Evolutionary conservation across 2,113 vertebrate genomes (phyloP).

Genomic region (Rhadina sibilatrix): DNA sequence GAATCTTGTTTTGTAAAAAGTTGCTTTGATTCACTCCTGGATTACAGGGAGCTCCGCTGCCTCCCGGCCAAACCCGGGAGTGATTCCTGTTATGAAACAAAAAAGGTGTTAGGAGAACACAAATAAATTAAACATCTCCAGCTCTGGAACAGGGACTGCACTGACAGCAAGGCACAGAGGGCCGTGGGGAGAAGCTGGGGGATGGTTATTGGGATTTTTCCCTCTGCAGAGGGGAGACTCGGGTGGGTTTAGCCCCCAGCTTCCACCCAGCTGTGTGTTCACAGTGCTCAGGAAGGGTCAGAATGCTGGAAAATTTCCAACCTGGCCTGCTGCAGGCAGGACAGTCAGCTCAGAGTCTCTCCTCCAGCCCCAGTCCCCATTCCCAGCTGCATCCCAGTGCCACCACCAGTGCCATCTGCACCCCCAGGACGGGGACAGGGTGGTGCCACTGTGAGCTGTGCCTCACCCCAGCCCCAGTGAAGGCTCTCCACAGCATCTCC

Average conservation of each 20-base stretch:
- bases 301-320: not conserved
- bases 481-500: not conserved
- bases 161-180: not conserved
- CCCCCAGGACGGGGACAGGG: not conserved
- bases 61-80: not conserved
- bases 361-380: not conserved
- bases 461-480: accelerated
- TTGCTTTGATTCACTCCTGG: conserved; percentile 63
- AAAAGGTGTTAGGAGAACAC: conserved; percentile 19
- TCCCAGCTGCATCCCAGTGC: not conserved
- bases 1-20: conserved; percentile 55
- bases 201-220: not conserved
- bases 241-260: not conserved
- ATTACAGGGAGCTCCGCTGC: conserved; percentile 16
- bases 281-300: accelerated
- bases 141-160: not conserved
- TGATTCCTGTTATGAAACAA: not conserved
- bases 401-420: not conserved
- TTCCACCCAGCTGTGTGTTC: not conserved
- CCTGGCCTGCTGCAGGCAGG: not conserved
- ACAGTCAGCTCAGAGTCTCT: not conserved
- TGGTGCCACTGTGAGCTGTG: accelerated
- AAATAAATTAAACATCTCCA: not conserved
- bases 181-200: not conserved
- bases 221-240: not conserved